Base-by-base conservation (phyloP, 2,113 vertebrate genomes). In the Gnathonemus longibarbis region DNA sequence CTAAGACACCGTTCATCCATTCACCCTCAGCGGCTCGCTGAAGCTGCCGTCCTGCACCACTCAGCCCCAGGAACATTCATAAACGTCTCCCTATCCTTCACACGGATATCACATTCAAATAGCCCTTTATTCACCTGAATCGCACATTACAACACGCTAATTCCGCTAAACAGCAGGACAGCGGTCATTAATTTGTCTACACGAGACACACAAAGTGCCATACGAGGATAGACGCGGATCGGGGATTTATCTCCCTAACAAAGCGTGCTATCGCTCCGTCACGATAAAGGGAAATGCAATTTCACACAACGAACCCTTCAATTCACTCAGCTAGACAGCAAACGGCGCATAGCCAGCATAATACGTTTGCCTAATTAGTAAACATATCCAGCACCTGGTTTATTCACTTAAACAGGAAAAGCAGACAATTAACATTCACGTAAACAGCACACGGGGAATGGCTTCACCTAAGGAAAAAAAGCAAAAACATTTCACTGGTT, bases 301-400 rank as follows among this genome's bases (percentile, higher is more conserved):
- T 80, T 80, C 74, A 84, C 83, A 48, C 45, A 48, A n/a, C 21
- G 83, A 46, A 45, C 83, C 42, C 83, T 42, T 46, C 83, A 46
- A 48, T 84, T 84, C 45, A 84, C 83, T 48, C 83, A 84, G 83
- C 83, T 84, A 45, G 6, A 48, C 83, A 84, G 39, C 83, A 84
- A 84, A 84, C 45, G 8, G 39, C 83, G 24, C 45, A 84, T 84
- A 48, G 45, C 83, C 45, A 13, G 8, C 39, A 46, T 84, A 84
- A 84, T 84, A 48, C 9, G 83, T 48, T 84, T 48, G 39, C 83
- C 45, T 84, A 84, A 46, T 84, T 48, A 84, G 83, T 48, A 84
- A 84, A 84, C 83, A 84, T 48, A 48, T 46, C 45, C 45, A 80
- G 39, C 45, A n/a, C 83, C 39, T 48, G 21, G 39, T 45, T 84